Evolutionary conservation across 1,140 invertebrate species (phyloP), one percentile per base, ranked within the genome.

Genomic region (Drosophila malerkotliana): DNA sequence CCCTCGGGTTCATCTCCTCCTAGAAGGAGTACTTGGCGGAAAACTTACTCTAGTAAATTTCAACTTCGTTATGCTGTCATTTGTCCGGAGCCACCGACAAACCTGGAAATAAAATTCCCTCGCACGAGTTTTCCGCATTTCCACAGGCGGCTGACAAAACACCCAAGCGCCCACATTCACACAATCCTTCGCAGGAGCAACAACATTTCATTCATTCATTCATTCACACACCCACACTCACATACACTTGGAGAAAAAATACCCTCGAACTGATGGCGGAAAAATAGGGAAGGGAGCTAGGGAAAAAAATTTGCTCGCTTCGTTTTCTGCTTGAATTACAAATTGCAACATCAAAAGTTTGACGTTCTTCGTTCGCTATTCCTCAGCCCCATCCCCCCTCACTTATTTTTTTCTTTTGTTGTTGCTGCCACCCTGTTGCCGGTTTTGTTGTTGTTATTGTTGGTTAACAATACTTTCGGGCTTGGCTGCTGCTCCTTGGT

Each of bases 321-420:
- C 85, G 85, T 90, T 90, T 90, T 90, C 85, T 90, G 85, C 85
- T 90, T 90, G 85, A 90, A 90, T 90, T 90, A 90, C 88, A 90
- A 90, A 88, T 90, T 90, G 88, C 88, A 88, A 90, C 82, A 88
- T 90, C 88, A 90, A 90, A 90, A 90, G 85, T 90, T 90, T 90
- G 81, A 90, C 85, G 84, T 87, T 88, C 79, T 88, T 73, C 75
- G 66, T 82, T 82, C 75, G 52, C 73, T 71, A 76, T 71, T 41
- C 30, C 18, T 18, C n/a, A n/a, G n/a, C n/a, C n/a, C n/a, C n/a
- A n/a, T 18, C 18, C 18, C 21, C 58, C 28, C n/a, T 9, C 41
- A 18, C 18, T 24, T 10, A 7, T 1, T 47, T 15, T 18, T 10
- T 15, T 9, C 28, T 26, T 37, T 68, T 55, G 21, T 44, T 15